Evolutionary conservation across 2,797 vertebrate species (phyloP), one percentile per base, ranked within the genome.

Genomic region (Meriones psammophilus): DNA sequence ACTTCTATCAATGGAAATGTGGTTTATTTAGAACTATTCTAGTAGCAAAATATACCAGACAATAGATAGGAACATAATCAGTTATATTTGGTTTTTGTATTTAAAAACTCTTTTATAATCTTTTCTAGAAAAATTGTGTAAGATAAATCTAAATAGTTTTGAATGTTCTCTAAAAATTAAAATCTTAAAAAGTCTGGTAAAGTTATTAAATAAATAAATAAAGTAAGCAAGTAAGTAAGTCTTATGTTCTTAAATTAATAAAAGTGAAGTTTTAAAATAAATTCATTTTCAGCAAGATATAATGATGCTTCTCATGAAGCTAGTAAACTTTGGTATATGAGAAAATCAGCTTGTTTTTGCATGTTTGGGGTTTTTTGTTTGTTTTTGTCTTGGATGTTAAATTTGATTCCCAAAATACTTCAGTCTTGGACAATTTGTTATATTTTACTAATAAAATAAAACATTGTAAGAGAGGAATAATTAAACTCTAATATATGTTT

Each of bases 301-400:
- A 92, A 91, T 89, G 14, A 79, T 14, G 46, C 90, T 85, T 83
- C 33, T 87, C 4, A 93, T 54, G 12, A 64, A 22, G 76, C 3
- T 10, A 76, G 14, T 28, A 10, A 54, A 89, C 92, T 58, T 94
- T 89, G 62, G 71, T 92, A 64, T 94, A 50, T 80, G 76, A 96
- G 64, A 91, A 77, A 81, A 10, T 87, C 50, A 76, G 12, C 68
- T 71, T 94, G 64, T 0, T 36, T 76, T 76, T 92, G 68, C 62
- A 80, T 54, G 26, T 1, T 60, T 62, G 42, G 9, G 39, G 36
- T 69, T 85, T 58, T 69, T 85, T 85, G 18, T 66, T 66, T 66
- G 36, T 30, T 73, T 86, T 83, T 74, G 18, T 54, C 8, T 33
- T 71, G 20, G 1, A 78, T 95, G 92, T 96, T 46, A 64, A 80